Base-by-base conservation (phyloP, 2,888 invertebrate genomes). In the Hypercompe scribonia region DNA sequence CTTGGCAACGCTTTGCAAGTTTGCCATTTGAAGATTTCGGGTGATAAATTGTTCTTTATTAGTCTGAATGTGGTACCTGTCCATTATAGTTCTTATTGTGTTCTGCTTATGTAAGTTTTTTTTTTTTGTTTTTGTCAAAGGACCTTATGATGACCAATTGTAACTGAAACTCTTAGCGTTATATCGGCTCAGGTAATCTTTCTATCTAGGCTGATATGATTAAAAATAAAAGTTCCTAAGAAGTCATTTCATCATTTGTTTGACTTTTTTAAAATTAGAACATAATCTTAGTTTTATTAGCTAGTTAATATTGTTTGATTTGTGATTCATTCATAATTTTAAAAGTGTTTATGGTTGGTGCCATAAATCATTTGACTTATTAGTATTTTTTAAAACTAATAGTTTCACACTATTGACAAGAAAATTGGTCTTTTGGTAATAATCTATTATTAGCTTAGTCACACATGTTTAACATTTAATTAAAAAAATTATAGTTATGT, bases 41-140 rank as follows among this genome's bases (percentile, higher is more conserved):
- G 13, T 58, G 58, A 15, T 79, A 80, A 76, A 70, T 71, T 68
- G 66, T 72, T 76, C 67, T 81, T 61, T 18, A 61, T 3, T 39
- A 81, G 81, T 80, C 74, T 75, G 70, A 72, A 73, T 70, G 68
- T 73, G 71, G 73, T 65, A 63, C 71, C 61, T 65, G 73, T 46
- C 70, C 73, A 74, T 28, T 67, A 70, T 68, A 36, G 24, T n/a
- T 74, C 36, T 31, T 34, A 72, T 13, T 67, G 54, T 63, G 15
- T 70, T 64, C 33, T 46, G 33, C 33, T 70, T 24, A 31, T 31
- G 58, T 61, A 68, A 39, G 36, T 28, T 42, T 42, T 39, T n/a
- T n/a, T n/a, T 28, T n/a, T 58, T 58, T 54, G 46, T 54, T 34
- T 3, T 58, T 58, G 15, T 39, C 58, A 65, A 65, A 24, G 24